phyloP scores from a whole-genome alignment of 2,797 vertebrate genomes.

The Scarus forsteni region DNA sequence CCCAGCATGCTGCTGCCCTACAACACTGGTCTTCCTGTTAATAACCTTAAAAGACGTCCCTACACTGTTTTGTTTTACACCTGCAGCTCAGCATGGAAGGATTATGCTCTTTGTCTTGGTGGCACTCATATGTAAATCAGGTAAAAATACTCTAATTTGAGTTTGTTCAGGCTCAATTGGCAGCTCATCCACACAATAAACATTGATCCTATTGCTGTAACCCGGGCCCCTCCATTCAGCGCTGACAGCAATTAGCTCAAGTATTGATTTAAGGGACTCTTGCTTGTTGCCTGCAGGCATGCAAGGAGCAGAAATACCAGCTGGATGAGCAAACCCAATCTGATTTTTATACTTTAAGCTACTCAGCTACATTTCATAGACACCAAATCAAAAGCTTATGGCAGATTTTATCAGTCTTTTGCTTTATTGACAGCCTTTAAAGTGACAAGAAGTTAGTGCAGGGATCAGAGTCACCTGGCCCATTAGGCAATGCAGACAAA shows the following conservation, averaged over 20 bases:
- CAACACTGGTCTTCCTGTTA: constrained; percentile 58
- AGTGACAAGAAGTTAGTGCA: no score
- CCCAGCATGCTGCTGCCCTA: constrained; percentile 51
- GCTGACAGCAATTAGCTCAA: constrained; percentile 90
- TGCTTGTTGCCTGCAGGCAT: constrained; percentile 60
- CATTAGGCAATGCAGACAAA: no score
- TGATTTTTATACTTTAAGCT: neutral
- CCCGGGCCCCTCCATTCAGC: constrained; percentile 79
- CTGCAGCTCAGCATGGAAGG: constrained; percentile 85
- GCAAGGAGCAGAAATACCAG: constrained; percentile 17
- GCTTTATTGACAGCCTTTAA: no score
- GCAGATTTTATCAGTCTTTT: no score
- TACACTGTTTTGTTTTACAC: constrained; percentile 71
- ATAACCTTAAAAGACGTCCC: constrained; percentile 64
- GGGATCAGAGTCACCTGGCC: no score
- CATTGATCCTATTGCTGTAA: constrained; percentile 91
- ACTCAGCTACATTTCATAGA: neutral
- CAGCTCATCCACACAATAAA: constrained; percentile 93
- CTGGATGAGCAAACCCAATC: constrained; percentile 33
- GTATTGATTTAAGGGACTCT: constrained; percentile 79
- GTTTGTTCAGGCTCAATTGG: constrained; percentile 92
- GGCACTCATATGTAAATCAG: constrained; percentile 91
- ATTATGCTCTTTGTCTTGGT: constrained; percentile 86
- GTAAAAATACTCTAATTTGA: constrained; percentile 90
- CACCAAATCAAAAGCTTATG: no score